Base-by-base conservation (phyloP, 2,797 vertebrate genomes). In the Neoniphon sammara region DNA sequence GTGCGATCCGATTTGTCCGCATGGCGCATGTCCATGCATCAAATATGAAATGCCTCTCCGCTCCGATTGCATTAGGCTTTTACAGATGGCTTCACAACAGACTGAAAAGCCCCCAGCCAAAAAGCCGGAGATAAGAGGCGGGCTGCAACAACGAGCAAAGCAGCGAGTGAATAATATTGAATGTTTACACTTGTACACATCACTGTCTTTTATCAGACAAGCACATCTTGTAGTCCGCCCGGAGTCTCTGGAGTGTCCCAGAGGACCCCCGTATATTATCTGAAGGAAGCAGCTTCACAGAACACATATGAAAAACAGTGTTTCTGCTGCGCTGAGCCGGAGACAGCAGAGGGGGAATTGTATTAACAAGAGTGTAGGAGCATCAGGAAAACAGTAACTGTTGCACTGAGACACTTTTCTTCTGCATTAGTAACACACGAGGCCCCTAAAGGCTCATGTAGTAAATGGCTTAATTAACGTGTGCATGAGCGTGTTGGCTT, bases 181-280 rank as follows among this genome's bases (percentile, higher is more conserved):
- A 78, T 89, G 88, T 93, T 94, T 93, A 91, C 89, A 89, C 81
- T 89, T 85, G 85, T 83, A 76, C 87, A 85, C 86, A 84, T 90
- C 87, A 85, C 82, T 87, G 90, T 83, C 80, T 78, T 81, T 87
- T 93, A 94, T 94, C 93, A 59, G 80, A 89, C 61, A 44, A 87
- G 88, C 75, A 74, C 90, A 92, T 94, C 92, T 86, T 84, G 82
- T 25, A 72, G 53, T 86, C 84, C 71, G 86, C 86, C 88, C 69
- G 50, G 79, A 87, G 88, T 86, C 86, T 87, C 73, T 63, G 44
- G 54, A 75, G 73, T 64, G 75, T 88, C 91, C 86, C 85, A 68
- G 8, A 84, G 88, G 81, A 88, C 71, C 64, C 60, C 23, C 0
- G 72, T 53, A 50, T 75, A 77, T 85, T 93, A 94, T 94, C 92